Base-by-base conservation (phyloP, 1,140 invertebrate species). In the Lutraria rhynchaena region DNA sequence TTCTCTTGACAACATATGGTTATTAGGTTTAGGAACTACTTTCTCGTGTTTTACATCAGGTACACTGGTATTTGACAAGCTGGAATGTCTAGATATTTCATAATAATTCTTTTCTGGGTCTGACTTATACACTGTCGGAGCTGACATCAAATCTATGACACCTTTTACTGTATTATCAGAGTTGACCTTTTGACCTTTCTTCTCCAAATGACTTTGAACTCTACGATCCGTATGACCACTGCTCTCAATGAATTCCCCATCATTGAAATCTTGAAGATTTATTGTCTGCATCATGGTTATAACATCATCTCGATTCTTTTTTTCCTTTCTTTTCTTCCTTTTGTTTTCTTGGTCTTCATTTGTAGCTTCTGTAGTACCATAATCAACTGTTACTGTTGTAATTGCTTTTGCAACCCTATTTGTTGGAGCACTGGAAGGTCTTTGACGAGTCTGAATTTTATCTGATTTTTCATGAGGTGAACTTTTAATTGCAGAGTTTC, bases 251-350 rank as follows among this genome's bases (percentile, higher is more conserved):
- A 75, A 37, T 31, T 70, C 70, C 24, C 80, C 77, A 22, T 82
- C 83, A n/a, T 88, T 83, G 78, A 78, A 74, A 44, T 86, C 85
- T 17, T 82, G 81, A 24, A 80, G 44, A 69, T 57, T 51, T n/a
- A 83, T 24, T 65, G 83, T 80, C 41, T 85, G 63, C 24, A 87
- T 83, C 86, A 89, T 84, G 5, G 87, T 89, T 0, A 85, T 63
- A 37, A 87, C 29, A 49, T 87, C 86, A 41, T 67, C 63, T n/a
- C 35, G 33, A 15, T 17, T 61, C 76, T 87, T 57, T 83, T 76
- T 61, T 49, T 74, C 24, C 29, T n/a, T 37, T 41, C 60, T 55
- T 75, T 82, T 55, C 55, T 71, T 35, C 41, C 63, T 44, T 69
- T 57, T 70, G 67, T 65, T 80, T 61, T 1, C 15, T 69, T 63